Evolutionary conservation across 2,113 vertebrate species (phyloP).

Genomic region (Capricornis sumatraensis): DNA sequence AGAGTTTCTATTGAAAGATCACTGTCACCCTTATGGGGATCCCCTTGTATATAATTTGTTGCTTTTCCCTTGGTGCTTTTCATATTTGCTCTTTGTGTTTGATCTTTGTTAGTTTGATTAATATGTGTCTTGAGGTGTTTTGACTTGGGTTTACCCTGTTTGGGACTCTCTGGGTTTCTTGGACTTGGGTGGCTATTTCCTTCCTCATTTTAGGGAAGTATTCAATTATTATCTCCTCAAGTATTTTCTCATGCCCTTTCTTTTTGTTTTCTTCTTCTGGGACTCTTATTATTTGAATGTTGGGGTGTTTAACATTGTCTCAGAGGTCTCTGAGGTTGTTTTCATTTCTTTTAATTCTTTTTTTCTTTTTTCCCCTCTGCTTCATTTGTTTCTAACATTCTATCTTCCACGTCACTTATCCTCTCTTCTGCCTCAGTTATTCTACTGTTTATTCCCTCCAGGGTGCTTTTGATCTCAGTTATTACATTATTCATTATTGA

Average conservation of each 20-base stretch:
- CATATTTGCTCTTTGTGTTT: not conserved
- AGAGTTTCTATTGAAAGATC: not conserved
- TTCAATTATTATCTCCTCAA: not conserved
- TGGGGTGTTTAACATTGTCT: not conserved
- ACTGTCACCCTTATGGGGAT: not conserved
- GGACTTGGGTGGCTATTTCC: not conserved
- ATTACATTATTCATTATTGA: not conserved
- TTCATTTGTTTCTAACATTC: not conserved
- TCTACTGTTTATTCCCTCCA: not conserved
- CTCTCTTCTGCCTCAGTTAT: not conserved
- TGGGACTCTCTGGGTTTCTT: not conserved
- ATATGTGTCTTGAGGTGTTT: not conserved
- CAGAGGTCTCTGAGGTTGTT: not conserved
- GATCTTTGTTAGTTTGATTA: not conserved
- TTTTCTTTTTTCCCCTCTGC: not conserved
- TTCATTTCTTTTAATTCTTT: not conserved
- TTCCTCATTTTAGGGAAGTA: not conserved
- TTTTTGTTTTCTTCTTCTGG: not conserved
- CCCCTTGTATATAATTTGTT: not conserved
- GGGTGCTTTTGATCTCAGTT: not conserved
- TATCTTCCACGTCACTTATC: not conserved
- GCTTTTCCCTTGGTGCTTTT: not conserved
- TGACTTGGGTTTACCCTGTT: not conserved
- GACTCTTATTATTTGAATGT: not conserved
- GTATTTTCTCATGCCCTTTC: not conserved